Evolutionary conservation across 2,888 invertebrate species (phyloP).

Genomic region (Formica aserva): DNA sequence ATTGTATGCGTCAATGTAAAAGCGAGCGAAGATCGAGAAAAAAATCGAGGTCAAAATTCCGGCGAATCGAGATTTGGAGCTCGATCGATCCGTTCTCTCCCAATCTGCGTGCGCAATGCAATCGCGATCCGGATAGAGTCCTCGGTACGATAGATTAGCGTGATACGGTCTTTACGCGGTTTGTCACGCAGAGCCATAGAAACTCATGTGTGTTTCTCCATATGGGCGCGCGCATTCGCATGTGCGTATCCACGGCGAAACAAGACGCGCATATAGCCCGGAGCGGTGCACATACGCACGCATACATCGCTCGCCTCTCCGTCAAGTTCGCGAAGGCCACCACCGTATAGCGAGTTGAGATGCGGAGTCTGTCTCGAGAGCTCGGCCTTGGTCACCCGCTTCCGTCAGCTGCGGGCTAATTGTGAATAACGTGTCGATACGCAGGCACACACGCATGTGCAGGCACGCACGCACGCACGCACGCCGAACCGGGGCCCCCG

Average conservation of each 20-base stretch:
- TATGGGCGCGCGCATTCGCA: not conserved
- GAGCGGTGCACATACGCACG: constrained; percentile 42
- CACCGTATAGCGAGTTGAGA: constrained; percentile 78
- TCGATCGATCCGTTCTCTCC: constrained; percentile 13
- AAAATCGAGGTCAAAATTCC: not conserved
- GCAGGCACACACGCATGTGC: constrained; percentile 59
- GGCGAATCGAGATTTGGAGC: constrained; percentile 10
- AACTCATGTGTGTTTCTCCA: not conserved
- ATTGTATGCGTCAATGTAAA: not conserved
- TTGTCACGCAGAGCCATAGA: constrained; percentile 26
- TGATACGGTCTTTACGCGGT: constrained; percentile 36
- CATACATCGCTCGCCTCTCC: constrained; percentile 34
- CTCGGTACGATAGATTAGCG: constrained; percentile 24
- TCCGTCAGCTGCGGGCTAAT: constrained; percentile 84
- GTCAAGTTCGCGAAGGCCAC: constrained; percentile 79
- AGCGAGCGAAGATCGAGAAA: constrained; percentile 1
- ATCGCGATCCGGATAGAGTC: constrained; percentile 6
- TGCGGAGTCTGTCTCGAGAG: constrained; percentile 79
- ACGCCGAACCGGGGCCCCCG: constrained; percentile 31
- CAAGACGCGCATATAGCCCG: constrained; percentile 45
- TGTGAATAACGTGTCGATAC: constrained; percentile 75
- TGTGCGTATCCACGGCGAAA: constrained; percentile 4
- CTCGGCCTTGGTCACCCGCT: constrained; percentile 83
- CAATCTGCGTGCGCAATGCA: constrained; percentile 2
- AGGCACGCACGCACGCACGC: constrained; percentile 17